Evolutionary conservation across 2,113 vertebrate species (phyloP), one percentile per base, ranked within the genome.

Genomic region (Telmatochromis sp.): DNA sequence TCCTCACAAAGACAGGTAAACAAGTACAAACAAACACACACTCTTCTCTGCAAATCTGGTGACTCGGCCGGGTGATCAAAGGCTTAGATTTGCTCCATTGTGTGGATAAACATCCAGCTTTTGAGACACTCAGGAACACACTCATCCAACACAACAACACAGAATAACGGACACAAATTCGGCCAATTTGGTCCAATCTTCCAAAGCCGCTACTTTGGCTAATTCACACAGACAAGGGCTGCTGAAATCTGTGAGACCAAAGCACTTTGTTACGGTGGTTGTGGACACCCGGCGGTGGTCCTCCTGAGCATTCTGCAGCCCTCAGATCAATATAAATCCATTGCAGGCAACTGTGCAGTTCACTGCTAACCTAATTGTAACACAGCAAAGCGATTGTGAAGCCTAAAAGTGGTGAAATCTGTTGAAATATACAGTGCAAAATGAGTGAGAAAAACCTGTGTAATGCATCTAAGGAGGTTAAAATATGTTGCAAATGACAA

Each of bases 71-170:
- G 60, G 81, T 91, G 94, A 95, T 96, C 93, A 96, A 94, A 96
- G 92, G 80, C 86, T 87, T 93, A 95, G 93, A 93, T 95, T 94
- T 92, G 92, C 87, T 89, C 90, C 80, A 95, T 96, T 96, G 95
- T 96, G 91, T 90, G 91, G 80, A 87, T 93, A 94, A 95, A 95
- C 92, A 92, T 82, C 50, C 85, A 63, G 89, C 82, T 94, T 95
- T 96, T 87, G 85, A 87, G 35, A 87, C 88, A 88, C 86, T 86
- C 87, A 78, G 89, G 84, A 93, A 91, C 91, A 87, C 87, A 92
- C 81, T 93, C 91, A 87, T 45, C 75, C 89, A 87, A 51, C 86
- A 91, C 82, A 88, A 79, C 60, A 84, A 86, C 86, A 83, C 87
- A 90, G 19, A 37, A 89, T 75, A 82, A 82, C 45, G 35, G 33